Base-by-base conservation (phyloP, 2,888 invertebrate species). In the Galeopsomyia nigrocyanea region DNA sequence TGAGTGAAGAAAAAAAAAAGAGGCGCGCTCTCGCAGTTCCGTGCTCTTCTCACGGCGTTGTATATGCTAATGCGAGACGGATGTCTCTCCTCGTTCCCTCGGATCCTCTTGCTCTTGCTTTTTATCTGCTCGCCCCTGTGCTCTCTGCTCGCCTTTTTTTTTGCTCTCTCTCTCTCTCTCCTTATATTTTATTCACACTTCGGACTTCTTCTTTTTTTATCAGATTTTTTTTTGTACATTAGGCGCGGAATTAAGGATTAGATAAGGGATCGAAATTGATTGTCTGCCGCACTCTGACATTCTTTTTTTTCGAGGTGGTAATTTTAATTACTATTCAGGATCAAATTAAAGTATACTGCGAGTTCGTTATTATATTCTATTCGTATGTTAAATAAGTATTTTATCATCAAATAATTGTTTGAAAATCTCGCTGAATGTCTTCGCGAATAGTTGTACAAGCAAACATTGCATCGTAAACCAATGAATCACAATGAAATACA, bases 41-140 rank as follows among this genome's bases (percentile, higher is more conserved):
- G 76, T 72, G 73, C 77, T 77, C 79, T 79, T 79, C 80, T 77
- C 79, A 77, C 76, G 80, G 80, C 85, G 81, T 75, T 86, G 86
- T 86, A 86, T 85, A 86, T 86, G 86, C 86, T 86, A 86, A 86
- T 86, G 85, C 81, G 82, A 85, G 85, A 86, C 84, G 86, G 85
- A 86, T 86, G 86, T 86, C 85, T 85, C 82, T 72, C 69, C 80
- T 79, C 75, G 77, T 77, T 74, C 77, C 26, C 77, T 73, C 77
- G 77, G 77, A 76, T 73, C 76, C 76, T 77, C 78, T 79, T 68
- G 67, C 67, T 68, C 46, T 67, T 65, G 51, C 21, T 60, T 71
- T 67, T 62, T 65, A 58, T 66, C 53, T 47, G 63, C 55, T 50
- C 39, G 14, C 31, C 19, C 49, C 55, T 69, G 49, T 61, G 64